Base-by-base conservation (phyloP, 2,113 vertebrate genomes). In the Taxidea taxus region DNA sequence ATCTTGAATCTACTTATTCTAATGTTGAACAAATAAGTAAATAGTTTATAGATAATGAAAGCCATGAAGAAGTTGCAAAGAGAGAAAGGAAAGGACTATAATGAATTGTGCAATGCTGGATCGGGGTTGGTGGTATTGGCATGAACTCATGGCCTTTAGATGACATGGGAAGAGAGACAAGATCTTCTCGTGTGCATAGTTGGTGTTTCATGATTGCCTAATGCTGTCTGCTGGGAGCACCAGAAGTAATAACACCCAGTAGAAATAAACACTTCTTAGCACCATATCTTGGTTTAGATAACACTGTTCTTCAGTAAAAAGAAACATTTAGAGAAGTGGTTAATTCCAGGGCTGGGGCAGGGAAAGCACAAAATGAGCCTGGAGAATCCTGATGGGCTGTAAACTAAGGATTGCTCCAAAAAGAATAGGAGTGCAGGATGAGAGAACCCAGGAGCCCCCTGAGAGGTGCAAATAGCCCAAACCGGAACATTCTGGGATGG, bases 371-470 rank as follows among this genome's bases (percentile, higher is more conserved):
- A 27, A 20, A 29, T 86, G 34, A 42, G 3, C 39, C 39, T 58
- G 6, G 8, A 91, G 12, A 37, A 66, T 77, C 21, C 60, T 60
- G 18, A 70, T 9, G 3, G 21, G 8, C 39, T 60, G 10, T 16
- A 58, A 86, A 44, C 16, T 44, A 72, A 80, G 2, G 31, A 51
- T 60, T 51, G 4, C 18, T 80, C 16, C 4, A 31, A 15, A 68
- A 77, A 42, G 3, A 5, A 29, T 11, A 31, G 39, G 4, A 4
- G 4, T 8, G 7, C 16, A 1, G 18, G 6, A 8, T 23, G 9
- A 87, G 72, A 81, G 34, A 34, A 7, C 27, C 27, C 4, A 60
- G 27, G 4, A 58, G 25, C 2, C 42, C 42, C 25, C 20, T 10
- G 21, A 81, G n/a, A 44, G 37, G n/a, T n/a, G 21, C 14, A 21